phyloP scores from a whole-genome alignment of 92 coral and sea anemone genomes.

The Metridium senile region DNA sequence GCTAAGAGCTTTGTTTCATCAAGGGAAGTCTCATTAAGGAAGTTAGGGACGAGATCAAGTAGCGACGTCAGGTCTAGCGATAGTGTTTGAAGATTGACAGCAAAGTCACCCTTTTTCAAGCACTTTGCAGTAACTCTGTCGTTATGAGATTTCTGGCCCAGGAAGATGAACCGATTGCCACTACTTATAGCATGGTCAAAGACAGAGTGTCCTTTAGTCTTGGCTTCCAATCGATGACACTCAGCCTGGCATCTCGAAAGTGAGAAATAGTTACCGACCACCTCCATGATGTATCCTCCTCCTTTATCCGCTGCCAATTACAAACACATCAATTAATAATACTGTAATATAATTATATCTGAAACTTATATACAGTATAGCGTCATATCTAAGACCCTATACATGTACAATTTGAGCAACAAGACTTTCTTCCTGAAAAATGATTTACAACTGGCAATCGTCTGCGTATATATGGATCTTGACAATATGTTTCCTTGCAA shows the following conservation, averaged over 20 bases:
- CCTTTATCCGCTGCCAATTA: conserved; percentile 29
- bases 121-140: conserved; percentile 44
- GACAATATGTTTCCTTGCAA: no score
- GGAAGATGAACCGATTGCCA: conserved; percentile 59
- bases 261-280: conserved; percentile 61
- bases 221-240: conserved; percentile 57
- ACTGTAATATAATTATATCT: no score
- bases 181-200: conserved; percentile 72
- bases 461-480: no score
- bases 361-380: no score
- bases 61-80: no score
- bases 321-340: not conserved
- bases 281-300: conserved; percentile 69
- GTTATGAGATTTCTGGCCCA: conserved; percentile 37
- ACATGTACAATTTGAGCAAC: no score
- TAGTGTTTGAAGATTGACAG: conserved; percentile 66
- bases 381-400: no score
- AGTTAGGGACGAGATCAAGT: no score
- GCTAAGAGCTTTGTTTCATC: conserved; percentile 45
- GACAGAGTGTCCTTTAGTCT: conserved; percentile 34
- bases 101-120: conserved; percentile 58
- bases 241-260: conserved; percentile 69
- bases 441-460: no score
- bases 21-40: no score
- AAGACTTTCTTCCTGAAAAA: no score